Evolutionary conservation across 2,888 invertebrate genomes (phyloP).

Genomic region (Tenthredo scrophulariae): DNA sequence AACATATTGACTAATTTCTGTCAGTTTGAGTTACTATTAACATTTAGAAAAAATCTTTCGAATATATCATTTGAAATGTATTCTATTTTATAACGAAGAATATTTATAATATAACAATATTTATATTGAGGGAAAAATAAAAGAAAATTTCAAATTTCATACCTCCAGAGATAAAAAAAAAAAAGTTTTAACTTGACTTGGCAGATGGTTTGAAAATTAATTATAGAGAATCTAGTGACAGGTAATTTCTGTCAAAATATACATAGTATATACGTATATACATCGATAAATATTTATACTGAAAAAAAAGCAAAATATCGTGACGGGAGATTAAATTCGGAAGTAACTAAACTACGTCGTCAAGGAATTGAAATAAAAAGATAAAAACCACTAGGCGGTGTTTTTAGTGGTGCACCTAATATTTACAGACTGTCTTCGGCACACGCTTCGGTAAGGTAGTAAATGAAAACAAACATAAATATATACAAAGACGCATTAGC

Average conservation of each 20-base stretch:
- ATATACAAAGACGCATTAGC: not conserved
- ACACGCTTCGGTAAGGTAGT: conserved; percentile 13
- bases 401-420: conserved; percentile 18
- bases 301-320: not conserved
- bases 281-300: not conserved
- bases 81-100: not conserved
- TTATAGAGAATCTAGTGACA: conserved; percentile 12
- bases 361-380: conserved; percentile 14
- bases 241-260: not conserved
- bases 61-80: not conserved
- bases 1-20: not conserved
- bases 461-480: conserved; percentile 38
- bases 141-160: not conserved
- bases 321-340: not conserved
- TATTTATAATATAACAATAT: too few species aligned
- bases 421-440: conserved; percentile 36
- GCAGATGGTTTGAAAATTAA: not conserved
- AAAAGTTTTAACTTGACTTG: not conserved
- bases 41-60: not conserved
- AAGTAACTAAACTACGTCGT: conserved; percentile 30
- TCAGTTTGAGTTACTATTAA: not conserved
- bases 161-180: not conserved
- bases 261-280: not conserved
- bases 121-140: not conserved
- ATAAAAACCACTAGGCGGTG: not conserved